These are phyloP conservation scores for Catocala fraxini DNA, from an alignment of 2,888 invertebrate genomes.

Conservation along the genomic window DNA sequence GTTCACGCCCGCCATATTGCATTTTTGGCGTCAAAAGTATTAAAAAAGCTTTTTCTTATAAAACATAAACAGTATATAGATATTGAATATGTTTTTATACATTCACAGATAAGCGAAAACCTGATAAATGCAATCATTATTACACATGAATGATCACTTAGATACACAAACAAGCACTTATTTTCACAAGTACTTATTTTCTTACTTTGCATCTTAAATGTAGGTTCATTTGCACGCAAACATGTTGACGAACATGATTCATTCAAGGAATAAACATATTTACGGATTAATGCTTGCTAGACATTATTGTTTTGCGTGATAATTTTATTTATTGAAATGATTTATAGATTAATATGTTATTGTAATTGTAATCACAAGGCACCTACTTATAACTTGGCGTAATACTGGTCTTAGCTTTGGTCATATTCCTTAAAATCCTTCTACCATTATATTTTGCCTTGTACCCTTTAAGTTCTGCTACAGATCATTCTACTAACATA, in stretches of 20 bases:
- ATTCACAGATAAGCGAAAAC: conserved; percentile 25
- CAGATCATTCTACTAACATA: no score
- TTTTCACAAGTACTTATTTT: not conserved
- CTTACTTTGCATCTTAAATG: not conserved
- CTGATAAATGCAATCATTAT: conserved; percentile 25
- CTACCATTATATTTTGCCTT: no score
- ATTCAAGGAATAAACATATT: not conserved
- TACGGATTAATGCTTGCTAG: conserved; percentile 4
- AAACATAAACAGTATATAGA: no score
- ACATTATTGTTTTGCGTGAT: conserved; percentile 29
- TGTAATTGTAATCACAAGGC: no score
- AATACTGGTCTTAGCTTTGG: no score
- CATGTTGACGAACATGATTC: not conserved
- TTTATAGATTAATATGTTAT: not conserved
- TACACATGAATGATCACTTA: conserved; percentile 12
- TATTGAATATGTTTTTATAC: not conserved
- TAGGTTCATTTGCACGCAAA: not conserved
- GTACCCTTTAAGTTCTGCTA: no score
- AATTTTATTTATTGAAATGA: not conserved
- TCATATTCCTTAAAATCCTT: no score
- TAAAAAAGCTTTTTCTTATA: no score
- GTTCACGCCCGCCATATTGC: no score
- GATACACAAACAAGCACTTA: no score
- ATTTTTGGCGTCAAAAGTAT: no score
- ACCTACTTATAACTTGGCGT: no score